Conservation (phyloP, 2,888 invertebrate species). For the Lepidochitona cinerea region DNA sequence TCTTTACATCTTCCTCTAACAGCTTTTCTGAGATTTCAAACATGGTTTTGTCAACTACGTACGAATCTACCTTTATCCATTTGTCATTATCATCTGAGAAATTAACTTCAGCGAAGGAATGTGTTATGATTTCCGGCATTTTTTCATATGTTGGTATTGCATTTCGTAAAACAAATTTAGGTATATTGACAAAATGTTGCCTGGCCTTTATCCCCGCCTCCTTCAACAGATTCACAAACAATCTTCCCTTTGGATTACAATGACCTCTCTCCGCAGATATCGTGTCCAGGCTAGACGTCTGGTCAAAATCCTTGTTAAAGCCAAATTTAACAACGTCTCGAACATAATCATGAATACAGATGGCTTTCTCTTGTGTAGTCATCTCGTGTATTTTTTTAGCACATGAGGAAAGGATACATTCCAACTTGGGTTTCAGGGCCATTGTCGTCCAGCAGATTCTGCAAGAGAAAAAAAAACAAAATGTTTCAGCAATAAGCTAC, state of each 20-base stretch:
- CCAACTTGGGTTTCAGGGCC: no score
- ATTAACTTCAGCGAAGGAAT: background rate
- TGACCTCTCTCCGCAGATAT: background rate
- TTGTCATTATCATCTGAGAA: background rate
- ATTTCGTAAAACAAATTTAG: background rate
- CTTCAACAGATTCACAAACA: background rate
- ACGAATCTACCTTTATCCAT: background rate
- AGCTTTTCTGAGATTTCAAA: background rate
- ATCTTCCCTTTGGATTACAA: background rate
- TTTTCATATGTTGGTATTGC: background rate
- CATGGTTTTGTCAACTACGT: background rate
- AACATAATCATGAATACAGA: background rate
- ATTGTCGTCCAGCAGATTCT: no score
- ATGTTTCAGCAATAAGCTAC: no score
- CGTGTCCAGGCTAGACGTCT: background rate
- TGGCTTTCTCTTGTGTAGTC: background rate
- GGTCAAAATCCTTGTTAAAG: no score
- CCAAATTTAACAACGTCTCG: background rate
- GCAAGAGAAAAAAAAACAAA: no score
- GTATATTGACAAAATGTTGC: background rate
- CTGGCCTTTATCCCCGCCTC: background rate
- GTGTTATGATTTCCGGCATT: background rate
- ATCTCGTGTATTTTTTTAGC: no score
- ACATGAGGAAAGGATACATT: no score
- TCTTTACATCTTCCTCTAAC: background rate